Conservation (phyloP, 2,113 vertebrate species). For the Rhinogobius similis region DNA sequence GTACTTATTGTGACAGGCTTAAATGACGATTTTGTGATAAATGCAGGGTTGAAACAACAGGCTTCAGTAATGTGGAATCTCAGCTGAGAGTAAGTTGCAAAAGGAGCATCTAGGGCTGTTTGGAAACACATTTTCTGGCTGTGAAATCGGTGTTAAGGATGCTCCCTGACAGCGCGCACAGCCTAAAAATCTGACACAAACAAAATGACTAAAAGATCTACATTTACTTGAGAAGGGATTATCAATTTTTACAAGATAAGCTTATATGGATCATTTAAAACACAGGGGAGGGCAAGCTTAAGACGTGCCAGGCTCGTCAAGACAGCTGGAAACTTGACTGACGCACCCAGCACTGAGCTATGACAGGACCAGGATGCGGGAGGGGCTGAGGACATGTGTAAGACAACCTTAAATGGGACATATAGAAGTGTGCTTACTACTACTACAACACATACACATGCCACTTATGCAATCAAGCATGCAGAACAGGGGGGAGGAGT, state of each 20-base stretch:
- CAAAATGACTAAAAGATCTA: slow-evolving; percentile 17
- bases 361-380: slow-evolving; percentile 4
- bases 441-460: neutral
- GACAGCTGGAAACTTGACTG: slow-evolving; percentile 17
- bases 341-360: neutral
- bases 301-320: too few relatives aligned
- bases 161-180: slow-evolving; percentile 46
- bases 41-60: slow-evolving; percentile 33
- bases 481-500: too few relatives aligned
- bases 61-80: neutral
- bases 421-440: slow-evolving; percentile 11
- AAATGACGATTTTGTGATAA: too few relatives aligned
- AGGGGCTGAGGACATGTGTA: slow-evolving; percentile 33
- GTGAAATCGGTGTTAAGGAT: slow-evolving; percentile 45
- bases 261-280: neutral
- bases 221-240: neutral
- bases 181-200: slow-evolving; percentile 30
- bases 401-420: slow-evolving; percentile 68
- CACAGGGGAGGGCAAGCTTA: neutral
- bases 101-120: slow-evolving; percentile 40
- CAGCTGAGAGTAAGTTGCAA: slow-evolving; percentile 15
- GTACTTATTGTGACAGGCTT: neutral
- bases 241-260: neutral
- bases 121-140: slow-evolving; percentile 50
- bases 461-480: neutral